Evolutionary conservation across 2,113 vertebrate genomes (phyloP).

Genomic region (Pao palembangensis): DNA sequence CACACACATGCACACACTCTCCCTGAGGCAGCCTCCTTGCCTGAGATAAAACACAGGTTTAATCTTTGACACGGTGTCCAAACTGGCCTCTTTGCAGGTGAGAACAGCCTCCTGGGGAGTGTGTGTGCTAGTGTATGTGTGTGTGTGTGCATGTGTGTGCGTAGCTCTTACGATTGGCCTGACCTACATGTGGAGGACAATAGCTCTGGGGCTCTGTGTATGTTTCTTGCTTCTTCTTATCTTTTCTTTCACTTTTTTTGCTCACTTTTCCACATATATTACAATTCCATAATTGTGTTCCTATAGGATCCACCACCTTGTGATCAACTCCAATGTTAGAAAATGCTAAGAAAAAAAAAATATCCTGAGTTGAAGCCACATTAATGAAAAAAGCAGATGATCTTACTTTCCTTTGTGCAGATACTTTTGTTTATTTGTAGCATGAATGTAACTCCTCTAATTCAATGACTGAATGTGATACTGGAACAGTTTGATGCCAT

Average conservation of each 20-base stretch:
- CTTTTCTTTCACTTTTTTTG: constrained; percentile 4
- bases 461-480: too few relatives aligned
- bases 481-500: too few relatives aligned
- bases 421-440: too few relatives aligned
- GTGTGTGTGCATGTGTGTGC: constrained; percentile 35
- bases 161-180: constrained; percentile 53
- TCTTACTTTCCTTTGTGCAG: too few relatives aligned
- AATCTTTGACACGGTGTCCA: constrained; percentile 81
- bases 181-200: constrained; percentile 73
- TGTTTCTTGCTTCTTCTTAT: constrained; percentile 30
- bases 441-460: too few relatives aligned
- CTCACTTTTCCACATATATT: too few relatives aligned
- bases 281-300: too few relatives aligned
- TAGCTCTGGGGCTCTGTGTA: constrained; percentile 58
- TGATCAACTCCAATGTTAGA: too few relatives aligned
- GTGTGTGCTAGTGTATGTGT: constrained; percentile 40
- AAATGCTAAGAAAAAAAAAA: too few relatives aligned
- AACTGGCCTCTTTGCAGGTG: constrained; percentile 80
- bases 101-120: constrained; percentile 61
- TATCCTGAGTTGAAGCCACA: too few relatives aligned
- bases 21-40: constrained; percentile 34
- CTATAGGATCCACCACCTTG: too few relatives aligned
- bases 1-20: constrained; percentile 20
- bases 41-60: constrained; percentile 71
- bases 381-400: too few relatives aligned